phyloP scores from a whole-genome alignment of 2,113 vertebrate genomes.

The Tursiops truncatus region DNA sequence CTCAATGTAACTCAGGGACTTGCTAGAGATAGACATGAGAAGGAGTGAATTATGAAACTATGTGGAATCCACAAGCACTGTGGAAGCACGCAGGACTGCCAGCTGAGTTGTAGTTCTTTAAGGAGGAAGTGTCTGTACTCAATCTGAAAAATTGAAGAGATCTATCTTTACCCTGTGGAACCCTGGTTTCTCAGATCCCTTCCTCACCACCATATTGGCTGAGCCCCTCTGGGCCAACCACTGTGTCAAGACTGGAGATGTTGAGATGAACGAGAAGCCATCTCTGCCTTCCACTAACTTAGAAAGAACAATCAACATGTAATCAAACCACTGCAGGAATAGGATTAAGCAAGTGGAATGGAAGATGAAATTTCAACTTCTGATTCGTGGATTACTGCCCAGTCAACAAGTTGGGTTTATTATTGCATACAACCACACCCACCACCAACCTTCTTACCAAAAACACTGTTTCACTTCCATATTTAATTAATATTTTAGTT shows the following conservation, averaged over 20 bases:
- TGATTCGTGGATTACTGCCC: neutral
- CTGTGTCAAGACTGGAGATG: neutral
- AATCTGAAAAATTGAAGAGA: neutral
- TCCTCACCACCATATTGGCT: fast-evolving
- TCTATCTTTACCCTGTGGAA: neutral
- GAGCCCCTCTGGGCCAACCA: neutral
- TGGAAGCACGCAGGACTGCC: neutral
- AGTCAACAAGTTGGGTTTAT: neutral
- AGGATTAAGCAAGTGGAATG: neutral
- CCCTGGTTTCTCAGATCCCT: neutral
- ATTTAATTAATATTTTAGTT: neutral
- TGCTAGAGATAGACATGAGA: neutral
- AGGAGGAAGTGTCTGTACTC: neutral
- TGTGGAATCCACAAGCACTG: neutral
- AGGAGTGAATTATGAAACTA: neutral
- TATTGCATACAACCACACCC: neutral
- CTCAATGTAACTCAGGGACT: neutral
- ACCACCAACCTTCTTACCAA: neutral
- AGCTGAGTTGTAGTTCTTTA: neutral
- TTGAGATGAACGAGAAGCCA: neutral
- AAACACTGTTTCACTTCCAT: neutral
- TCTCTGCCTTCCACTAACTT: neutral
- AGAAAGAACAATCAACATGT: neutral
- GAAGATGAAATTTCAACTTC: neutral
- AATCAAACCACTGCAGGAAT: neutral